Percentiles rank a stretch among this genome's conserved stretches.
Evolutionary conservation across 2,797 vertebrate species (phyloP).

Genomic region (Mastacembelus armatus): DNA sequence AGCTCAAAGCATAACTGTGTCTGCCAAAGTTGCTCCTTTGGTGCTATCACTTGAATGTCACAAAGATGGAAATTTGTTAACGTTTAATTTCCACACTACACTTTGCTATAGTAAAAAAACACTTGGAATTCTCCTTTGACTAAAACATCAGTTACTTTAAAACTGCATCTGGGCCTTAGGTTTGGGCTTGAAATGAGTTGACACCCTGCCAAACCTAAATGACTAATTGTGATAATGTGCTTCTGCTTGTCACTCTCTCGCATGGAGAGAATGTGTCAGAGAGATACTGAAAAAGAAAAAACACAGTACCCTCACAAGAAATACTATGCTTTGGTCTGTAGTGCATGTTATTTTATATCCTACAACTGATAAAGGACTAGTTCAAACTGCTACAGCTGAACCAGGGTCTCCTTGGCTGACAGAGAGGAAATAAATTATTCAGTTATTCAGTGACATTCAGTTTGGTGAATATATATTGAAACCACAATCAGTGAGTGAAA

Average conservation of each 20-base stretch:
- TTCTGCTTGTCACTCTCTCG: conserved; percentile 18
- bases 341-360: conserved; percentile 6
- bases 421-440: conserved; percentile 2
- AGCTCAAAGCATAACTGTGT: no score
- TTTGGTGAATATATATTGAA: no score
- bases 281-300: not conserved
- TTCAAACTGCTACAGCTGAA: not conserved
- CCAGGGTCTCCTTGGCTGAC: not conserved
- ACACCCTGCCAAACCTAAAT: conserved; percentile 20
- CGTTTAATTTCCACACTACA: not conserved
- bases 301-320: conserved; percentile 29
- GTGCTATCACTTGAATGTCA: no score
- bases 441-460: no score
- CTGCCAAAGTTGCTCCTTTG: not conserved
- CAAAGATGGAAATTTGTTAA: no score
- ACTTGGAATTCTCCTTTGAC: not conserved
- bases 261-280: not conserved
- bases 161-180: not conserved
- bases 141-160: not conserved
- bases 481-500: no score
- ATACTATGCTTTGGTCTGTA: conserved; percentile 1
- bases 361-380: not conserved
- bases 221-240: conserved; percentile 19
- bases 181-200: not conserved
- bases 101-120: no score